Evolutionary conservation across 2,888 invertebrate species (phyloP), one percentile per base, ranked within the genome.

Genomic region (Synergus umbraculus): DNA sequence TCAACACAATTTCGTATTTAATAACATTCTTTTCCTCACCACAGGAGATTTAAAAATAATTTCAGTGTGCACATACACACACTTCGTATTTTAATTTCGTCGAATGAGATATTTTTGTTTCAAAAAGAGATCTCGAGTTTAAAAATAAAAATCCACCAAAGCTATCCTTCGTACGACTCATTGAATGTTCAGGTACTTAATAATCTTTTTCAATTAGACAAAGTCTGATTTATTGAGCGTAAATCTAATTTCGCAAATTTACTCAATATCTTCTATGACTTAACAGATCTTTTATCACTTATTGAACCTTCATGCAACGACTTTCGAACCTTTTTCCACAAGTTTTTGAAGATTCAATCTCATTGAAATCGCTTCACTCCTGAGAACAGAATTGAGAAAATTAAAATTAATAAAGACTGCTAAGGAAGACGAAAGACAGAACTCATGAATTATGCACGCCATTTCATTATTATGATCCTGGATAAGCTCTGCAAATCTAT

Each of bases 391-490:
- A 63, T 76, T 13, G 46, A 63, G 46, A 29, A 22, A 43, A 41
- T 46, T 29, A 12, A 58, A 58, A 67, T 66, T 54, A 44, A 49
- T 41, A 18, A n/a, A 78, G 58, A 78, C 12, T 58, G 5, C 12
- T 13, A 69, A 67, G 78, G 73, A 73, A 78, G 65, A 73, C 41
- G 69, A 76, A 82, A 73, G 78, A 76, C 86, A 85, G 85, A 89
- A 87, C 83, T 79, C 60, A 82, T 89, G 87, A 89, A 90, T 90
- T 86, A 90, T 90, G 89, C 88, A 90, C 88, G 82, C 81, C 43
- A 81, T 84, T 86, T 87, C 86, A 87, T 90, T 90, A 89, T 89
- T 87, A 86, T 87, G 86, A 87, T 87, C 83, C 85, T 83, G 82
- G 84, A 83, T 84, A 83, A 83, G 80, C 85, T 80, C 82, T 83